Conservation (phyloP, 2,888 invertebrate genomes). For the Melanotus villosus region DNA sequence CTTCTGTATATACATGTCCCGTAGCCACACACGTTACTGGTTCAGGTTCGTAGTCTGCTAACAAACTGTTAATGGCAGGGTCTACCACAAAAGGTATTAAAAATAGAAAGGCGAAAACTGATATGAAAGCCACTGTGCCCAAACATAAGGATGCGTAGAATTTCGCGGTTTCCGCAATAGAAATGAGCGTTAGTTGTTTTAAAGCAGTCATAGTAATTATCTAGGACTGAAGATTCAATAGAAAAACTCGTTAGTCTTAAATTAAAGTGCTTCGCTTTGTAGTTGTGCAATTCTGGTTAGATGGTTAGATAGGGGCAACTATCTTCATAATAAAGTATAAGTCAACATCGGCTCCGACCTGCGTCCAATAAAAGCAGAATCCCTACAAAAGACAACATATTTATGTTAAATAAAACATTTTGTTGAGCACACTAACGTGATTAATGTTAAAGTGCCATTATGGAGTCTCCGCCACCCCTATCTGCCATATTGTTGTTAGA, state of each 20-base stretch:
- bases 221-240: no score
- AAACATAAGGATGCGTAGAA: conserved; percentile 92
- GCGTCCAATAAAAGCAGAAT: conserved; percentile 86
- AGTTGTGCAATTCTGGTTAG: conserved; percentile 37
- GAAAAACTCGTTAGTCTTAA: no score
- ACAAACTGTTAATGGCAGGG: conserved; percentile 89
- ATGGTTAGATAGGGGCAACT: conserved; percentile 26
- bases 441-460: conserved; percentile 95
- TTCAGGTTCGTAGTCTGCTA: conserved; percentile 89
- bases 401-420: not conserved
- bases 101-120: conserved; percentile 92
- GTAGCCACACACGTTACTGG: conserved; percentile 89
- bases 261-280: conserved; percentile 24
- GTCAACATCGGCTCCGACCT: conserved; percentile 62
- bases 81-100: conserved; percentile 94
- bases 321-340: conserved; percentile 22
- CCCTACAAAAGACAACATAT: conserved; percentile 76
- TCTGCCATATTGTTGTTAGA: conserved; percentile 75
- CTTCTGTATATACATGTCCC: conserved; percentile 86
- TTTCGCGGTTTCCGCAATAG: conserved; percentile 86
- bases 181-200: conserved; percentile 67
- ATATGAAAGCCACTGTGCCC: conserved; percentile 90
- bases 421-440: conserved; percentile 42
- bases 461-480: conserved; percentile 83
- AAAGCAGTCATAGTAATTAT: conserved; percentile 65